Base-by-base conservation (phyloP, 2,888 invertebrate species). In the Thymelicus sylvestris region DNA sequence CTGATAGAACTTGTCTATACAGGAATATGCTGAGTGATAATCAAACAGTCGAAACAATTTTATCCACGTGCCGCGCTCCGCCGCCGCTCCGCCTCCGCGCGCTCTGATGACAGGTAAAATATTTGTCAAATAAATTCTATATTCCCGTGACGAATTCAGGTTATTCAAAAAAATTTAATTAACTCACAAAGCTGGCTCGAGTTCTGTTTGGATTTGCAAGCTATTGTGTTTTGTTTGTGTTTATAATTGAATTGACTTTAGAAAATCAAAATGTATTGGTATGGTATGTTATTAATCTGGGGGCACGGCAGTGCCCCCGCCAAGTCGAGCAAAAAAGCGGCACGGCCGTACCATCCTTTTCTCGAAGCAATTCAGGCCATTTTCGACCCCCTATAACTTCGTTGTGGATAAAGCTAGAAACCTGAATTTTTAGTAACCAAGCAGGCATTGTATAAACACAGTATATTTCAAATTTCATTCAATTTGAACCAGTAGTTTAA, bases 21-120 rank as follows among this genome's bases (percentile, higher is more conserved):
- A 0, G n/a, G 41, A 52, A 60, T 50, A 10, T 47, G 59, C 60
- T 38, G 19, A 24, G 44, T 5, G 55, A 61, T 67, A 61, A 19
- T 52, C 66, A 44, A 66, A 59, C 59, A 65, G 13, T n/a, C 13
- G 24, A 41, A 65, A 65, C 41, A 59, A 66, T 66, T 59, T 66
- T 19, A 15, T 13, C 47, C 12, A n/a, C 47, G 8, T 13, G 10
- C n/a, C n/a, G n/a, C n/a, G n/a, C n/a, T n/a, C n/a, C 1, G 4
- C 19, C 52, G 50, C 41, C 41, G 41, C 41, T 2, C 41, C n/a
- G n/a, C n/a, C n/a, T n/a, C n/a, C n/a, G n/a, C n/a, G n/a, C 41
- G 41, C 41, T 41, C 41, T 8, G 7, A 19, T 7, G 3, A 52
- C 24, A 24, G 24, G 8, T 55, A 55, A 55, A 50, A 15, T 15